Conservation (phyloP, 2,888 invertebrate genomes). For the Anorthoa munda region DNA sequence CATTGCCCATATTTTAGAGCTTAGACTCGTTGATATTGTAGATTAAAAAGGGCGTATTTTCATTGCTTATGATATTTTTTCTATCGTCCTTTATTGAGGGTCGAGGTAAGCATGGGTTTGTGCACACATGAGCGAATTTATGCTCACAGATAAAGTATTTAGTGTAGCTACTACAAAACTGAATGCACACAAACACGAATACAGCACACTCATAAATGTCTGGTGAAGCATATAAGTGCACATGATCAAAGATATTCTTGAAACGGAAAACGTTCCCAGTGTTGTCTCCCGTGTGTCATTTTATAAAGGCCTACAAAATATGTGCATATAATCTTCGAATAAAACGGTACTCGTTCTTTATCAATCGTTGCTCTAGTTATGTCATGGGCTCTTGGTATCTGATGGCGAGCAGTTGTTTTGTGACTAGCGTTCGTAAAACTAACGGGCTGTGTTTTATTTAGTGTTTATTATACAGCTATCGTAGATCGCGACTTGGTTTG, state of each 20-base stretch:
- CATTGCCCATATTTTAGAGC: conserved; percentile 21
- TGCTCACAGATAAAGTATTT: conserved; percentile 13
- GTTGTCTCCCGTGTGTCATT: conserved; percentile 25
- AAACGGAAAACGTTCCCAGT: conserved; percentile 34
- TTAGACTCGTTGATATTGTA: conserved; percentile 9
- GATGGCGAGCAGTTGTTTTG: conserved; percentile 66
- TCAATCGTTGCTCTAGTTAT: conserved; percentile 74
- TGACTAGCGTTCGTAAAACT: conserved; percentile 47
- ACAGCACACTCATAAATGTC: conserved; percentile 26
- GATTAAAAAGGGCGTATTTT: conserved; percentile 10
- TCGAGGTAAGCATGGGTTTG: conserved; percentile 30
- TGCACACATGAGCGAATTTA: conserved; percentile 5
- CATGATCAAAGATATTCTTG: conserved; percentile 37
- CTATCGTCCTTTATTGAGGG: conserved; percentile 37
- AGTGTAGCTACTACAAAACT: neutral
- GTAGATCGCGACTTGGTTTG: conserved; percentile 17
- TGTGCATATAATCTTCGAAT: conserved; percentile 55
- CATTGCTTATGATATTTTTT: conserved; percentile 28
- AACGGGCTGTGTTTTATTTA: conserved; percentile 56
- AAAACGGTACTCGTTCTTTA: conserved; percentile 76
- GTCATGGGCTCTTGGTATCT: conserved; percentile 66
- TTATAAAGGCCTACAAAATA: conserved; percentile 48
- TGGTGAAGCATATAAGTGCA: conserved; percentile 31
- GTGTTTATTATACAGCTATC: conserved; percentile 39
- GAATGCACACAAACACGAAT: neutral